Base-by-base conservation (phyloP, 2,797 vertebrate genomes). In the Lerista edwardsae region DNA sequence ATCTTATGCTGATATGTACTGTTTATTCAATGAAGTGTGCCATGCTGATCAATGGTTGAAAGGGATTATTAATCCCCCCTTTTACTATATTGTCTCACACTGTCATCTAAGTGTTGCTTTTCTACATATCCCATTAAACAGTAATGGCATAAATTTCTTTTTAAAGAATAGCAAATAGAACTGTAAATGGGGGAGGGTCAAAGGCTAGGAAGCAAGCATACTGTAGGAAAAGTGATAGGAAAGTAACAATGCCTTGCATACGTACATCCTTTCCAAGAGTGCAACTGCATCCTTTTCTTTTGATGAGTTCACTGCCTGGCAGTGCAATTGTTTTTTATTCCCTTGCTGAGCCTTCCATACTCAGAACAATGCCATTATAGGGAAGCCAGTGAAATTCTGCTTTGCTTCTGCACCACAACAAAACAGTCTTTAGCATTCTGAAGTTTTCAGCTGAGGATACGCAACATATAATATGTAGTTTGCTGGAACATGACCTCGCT, bases 401-500 rank as follows among this genome's bases (percentile, higher is more conserved):
- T 0, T 0, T 44, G 83, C 74, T 41, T 21, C 44, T 29, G 11
- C 34, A 6, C 57, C 25, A 1, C 23, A 39, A 19, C 82, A 75
- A 84, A 89, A 79, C 15, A 69, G 8, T 67, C 64, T 62, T 51
- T 1, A 0, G 34, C 51, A 17, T 55, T 55, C 15, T 15, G 75
- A 55, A 88, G 86, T 72, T 0, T 31, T 88, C 69, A 0, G 0
- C 83, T 72, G 0, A 0, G 7, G 36, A 74, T 55, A 73, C 31
- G 61, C 29, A 76, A 81, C 71, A 77, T 69, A 31, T 72, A 76
- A 81, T 27, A 68, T 0, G 0, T 17, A 75, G 12, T 34, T 57
- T 75, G 55, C 6, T 90, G 88, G 83, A 79, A 88, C 1, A 23
- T 86, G 79, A 85, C 73, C 86, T 91, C 77, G 76, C 29, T 57